Evolutionary conservation across 2,888 invertebrate genomes (phyloP), one percentile per base, ranked within the genome.

Genomic region (Pandemis heparana): DNA sequence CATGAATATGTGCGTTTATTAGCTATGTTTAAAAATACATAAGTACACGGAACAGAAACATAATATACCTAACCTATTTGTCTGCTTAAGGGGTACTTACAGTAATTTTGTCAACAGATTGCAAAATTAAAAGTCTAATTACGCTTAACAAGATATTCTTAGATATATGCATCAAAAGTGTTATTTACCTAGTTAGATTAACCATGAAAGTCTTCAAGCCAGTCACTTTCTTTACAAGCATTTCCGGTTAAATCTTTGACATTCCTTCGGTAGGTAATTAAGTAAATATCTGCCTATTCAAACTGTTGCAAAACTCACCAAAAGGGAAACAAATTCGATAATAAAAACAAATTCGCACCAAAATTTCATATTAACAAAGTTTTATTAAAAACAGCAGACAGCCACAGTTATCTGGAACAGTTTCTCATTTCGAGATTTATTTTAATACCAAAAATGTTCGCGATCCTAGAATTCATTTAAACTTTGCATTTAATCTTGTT

Each of bases 401-500:
- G 74, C 70, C 74, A 70, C 74, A 65, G 69, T 74, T 63, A 77
- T 76, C 74, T 70, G 60, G 51, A 82, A 80, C 77, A 80, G 79
- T 79, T 79, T 80, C 81, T 82, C 80, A 79, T 85, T 82, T 82
- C 76, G 79, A 83, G 82, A 82, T 84, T 78, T 76, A 73, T 79
- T 81, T 78, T 86, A 85, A 86, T 83, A 86, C 87, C 85, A 87
- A 90, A 88, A 87, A 86, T 87, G 82, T 85, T 83, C 85, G 81
- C 82, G 85, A 84, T 83, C 84, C 87, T 88, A 88, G 90, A 90
- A 91, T 92, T 92, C 90, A 92, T 92, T 92, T 92, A 92, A 92
- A 92, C 92, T 92, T 92, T 90, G 82, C 87, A 89, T 91, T 92
- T 91, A 92, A 92, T 92, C 91, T 91, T 88, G 89, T 92, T 90